phyloP scores from a whole-genome alignment of 2,797 vertebrate species.

The Silurus lanzhouensis region DNA sequence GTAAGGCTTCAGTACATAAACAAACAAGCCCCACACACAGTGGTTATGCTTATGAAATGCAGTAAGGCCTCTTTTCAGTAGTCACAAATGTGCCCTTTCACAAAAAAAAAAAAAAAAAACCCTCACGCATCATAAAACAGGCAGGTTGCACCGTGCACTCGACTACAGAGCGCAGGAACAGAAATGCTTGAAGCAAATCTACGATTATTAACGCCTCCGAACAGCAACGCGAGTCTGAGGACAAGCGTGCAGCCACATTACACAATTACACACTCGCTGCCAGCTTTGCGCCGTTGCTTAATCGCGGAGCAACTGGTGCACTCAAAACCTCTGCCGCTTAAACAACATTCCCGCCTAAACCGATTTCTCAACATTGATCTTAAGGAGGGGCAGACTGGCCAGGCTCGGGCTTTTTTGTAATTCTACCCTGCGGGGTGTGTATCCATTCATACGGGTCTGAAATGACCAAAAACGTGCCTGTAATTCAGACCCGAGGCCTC shows the following conservation, averaged over 20 bases:
- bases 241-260: conserved; percentile 33
- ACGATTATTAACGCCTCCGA: conserved; percentile 27
- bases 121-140: conserved; percentile 28
- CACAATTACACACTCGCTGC: conserved; percentile 23
- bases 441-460: conserved; percentile 35
- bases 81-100: neutral
- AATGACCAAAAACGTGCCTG: conserved; percentile 30
- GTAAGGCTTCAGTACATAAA: conserved; percentile 7
- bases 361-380: conserved; percentile 22
- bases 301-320: conserved; percentile 39
- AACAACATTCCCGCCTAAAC: neutral
- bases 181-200: conserved; percentile 66
- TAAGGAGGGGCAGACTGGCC: neutral
- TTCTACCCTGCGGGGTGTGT: conserved; percentile 58
- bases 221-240: conserved; percentile 23
- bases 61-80: neutral
- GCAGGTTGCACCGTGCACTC: conserved; percentile 27
- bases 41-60: neutral
- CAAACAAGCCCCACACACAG: conserved; percentile 3
- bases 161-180: conserved; percentile 58
- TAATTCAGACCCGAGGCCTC: conserved; percentile 35
- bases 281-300: conserved; percentile 30
- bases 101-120: neutral
- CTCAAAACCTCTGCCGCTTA: conserved; percentile 34
- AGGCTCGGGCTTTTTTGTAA: conserved; percentile 68